phyloP scores from a whole-genome alignment of 2,113 vertebrate genomes.

The Hylia prasina region DNA sequence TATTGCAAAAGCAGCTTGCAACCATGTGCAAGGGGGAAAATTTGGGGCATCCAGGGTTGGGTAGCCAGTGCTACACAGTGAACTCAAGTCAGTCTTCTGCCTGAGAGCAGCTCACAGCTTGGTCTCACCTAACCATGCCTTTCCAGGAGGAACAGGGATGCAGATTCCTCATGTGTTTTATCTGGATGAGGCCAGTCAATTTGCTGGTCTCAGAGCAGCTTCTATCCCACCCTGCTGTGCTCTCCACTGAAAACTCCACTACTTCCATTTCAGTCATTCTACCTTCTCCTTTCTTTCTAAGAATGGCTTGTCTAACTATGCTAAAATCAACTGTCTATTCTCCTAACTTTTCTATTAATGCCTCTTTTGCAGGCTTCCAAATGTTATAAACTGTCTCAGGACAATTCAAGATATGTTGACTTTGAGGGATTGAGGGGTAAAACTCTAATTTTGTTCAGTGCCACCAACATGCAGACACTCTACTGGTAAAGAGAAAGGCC shows the following conservation, averaged over 20 bases:
- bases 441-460: background rate
- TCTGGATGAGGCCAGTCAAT: background rate
- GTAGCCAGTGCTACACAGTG: background rate
- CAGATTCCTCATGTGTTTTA: background rate
- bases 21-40: background rate
- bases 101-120: background rate
- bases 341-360: background rate
- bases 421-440: background rate
- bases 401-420: background rate
- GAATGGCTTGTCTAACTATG: background rate
- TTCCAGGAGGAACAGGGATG: background rate
- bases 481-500: background rate
- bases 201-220: background rate
- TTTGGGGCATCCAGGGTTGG: background rate
- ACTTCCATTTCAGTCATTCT: background rate
- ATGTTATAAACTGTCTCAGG: background rate
- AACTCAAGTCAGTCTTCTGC: background rate
- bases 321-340: background rate
- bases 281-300: background rate
- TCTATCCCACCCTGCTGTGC: background rate
- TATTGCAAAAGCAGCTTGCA: constrained; percentile 40
- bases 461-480: background rate
- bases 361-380: background rate
- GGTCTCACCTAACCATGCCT: background rate
- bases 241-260: background rate